phyloP scores from a whole-genome alignment of 2,888 invertebrate species.

The Caenorhabditis doughertyi region DNA sequence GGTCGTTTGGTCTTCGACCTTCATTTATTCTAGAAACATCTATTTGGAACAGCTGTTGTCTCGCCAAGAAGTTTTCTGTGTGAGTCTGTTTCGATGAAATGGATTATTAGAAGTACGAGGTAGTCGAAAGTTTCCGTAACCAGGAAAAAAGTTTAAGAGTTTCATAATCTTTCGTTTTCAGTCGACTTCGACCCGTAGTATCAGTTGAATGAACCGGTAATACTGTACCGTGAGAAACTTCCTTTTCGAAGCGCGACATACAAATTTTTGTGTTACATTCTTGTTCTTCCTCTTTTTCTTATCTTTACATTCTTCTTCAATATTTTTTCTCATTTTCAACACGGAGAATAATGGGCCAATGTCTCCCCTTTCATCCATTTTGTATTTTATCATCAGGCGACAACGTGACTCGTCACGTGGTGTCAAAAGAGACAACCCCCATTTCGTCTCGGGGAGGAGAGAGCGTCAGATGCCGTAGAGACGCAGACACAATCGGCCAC shows the following conservation, averaged over 20 bases:
- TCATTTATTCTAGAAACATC: neutral
- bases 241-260: constrained; percentile 3
- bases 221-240: constrained; percentile 26
- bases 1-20: neutral
- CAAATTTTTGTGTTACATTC: constrained; percentile 14
- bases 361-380: constrained; percentile 7
- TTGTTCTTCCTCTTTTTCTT: neutral
- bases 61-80: neutral
- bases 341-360: constrained; percentile 35
- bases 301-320: constrained; percentile 22
- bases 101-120: too few relatives aligned
- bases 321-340: constrained; percentile 15
- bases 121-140: too few relatives aligned
- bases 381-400: constrained; percentile 52
- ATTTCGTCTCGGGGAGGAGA: neutral
- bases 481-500: constrained; percentile 40
- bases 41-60: neutral
- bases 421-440: constrained; percentile 18
- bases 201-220: neutral
- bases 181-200: neutral
- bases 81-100: neutral
- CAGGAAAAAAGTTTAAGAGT: too few relatives aligned
- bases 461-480: constrained; percentile 24
- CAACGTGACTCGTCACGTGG: constrained; percentile 64
- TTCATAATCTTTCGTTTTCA: neutral